Percentiles rank a stretch among this genome's conserved stretches.
Conservation (phyloP, 2,888 invertebrate genomes). For the Torymus tubicola region DNA sequence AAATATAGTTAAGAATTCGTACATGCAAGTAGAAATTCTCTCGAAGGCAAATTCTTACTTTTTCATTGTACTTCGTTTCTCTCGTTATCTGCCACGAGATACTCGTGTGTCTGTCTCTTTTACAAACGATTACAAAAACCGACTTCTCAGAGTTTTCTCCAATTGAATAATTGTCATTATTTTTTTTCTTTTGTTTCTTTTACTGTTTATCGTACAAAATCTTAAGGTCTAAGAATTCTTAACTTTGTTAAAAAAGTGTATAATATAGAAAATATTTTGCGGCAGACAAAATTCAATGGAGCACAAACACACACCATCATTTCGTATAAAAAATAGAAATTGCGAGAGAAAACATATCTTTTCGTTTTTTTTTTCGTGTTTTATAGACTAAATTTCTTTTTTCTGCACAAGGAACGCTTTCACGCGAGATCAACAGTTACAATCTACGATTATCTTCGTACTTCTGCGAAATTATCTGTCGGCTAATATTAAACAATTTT, state of each 20-base stretch:
- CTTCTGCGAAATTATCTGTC: slow-evolving; percentile 65
- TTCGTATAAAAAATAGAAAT: slow-evolving; percentile 15
- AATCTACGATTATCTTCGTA: not conserved
- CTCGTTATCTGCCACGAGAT: not conserved
- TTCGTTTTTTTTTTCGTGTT: not conserved
- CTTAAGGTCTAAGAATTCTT: slow-evolving; percentile 26
- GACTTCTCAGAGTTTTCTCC: slow-evolving; percentile 31
- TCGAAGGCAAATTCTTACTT: slow-evolving; percentile 42
- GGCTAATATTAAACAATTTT: slow-evolving; percentile 66
- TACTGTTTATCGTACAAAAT: slow-evolving; percentile 1
- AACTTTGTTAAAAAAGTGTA: slow-evolving; percentile 14
- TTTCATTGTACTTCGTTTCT: slow-evolving; percentile 26
- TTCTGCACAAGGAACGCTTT: slow-evolving; percentile 43
- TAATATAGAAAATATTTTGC: not conserved
- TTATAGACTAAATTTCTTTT: slow-evolving; percentile 13
- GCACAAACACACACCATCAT: not conserved
- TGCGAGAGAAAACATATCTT: slow-evolving; percentile 19
- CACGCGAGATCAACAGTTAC: slow-evolving; percentile 43
- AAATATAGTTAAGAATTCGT: slow-evolving; percentile 17
- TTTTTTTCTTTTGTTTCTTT: too few species aligned
- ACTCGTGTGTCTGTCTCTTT: slow-evolving; percentile 6
- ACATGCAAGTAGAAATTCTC: slow-evolving; percentile 44
- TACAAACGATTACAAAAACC: slow-evolving; percentile 48
- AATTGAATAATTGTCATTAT: slow-evolving; percentile 36
- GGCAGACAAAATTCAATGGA: slow-evolving; percentile 1